Evolutionary conservation across 2,888 invertebrate genomes (phyloP).

Genomic region (Hirtodrosophila alboralis): DNA sequence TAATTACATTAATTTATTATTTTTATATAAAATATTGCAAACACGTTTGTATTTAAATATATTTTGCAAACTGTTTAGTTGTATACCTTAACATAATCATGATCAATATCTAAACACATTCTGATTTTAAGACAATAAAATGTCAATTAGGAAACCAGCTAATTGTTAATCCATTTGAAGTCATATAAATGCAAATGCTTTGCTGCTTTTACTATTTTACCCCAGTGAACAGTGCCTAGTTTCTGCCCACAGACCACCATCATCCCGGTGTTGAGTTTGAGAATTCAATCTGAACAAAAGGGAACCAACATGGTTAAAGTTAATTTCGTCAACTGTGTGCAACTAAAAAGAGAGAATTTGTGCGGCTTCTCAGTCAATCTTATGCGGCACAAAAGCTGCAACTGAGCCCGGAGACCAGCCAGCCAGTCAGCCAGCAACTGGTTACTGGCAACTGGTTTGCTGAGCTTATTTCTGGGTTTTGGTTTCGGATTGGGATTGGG

Average conservation of each 20-base stretch:
- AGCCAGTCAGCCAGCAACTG: neutral
- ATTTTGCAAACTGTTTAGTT: too few species aligned
- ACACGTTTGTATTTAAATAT: too few species aligned
- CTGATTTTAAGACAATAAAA: constrained; percentile 26
- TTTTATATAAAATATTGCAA: too few species aligned
- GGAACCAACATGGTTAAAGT: constrained; percentile 36
- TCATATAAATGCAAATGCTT: constrained; percentile 40
- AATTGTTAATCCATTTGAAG: constrained; percentile 23
- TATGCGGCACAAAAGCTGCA: constrained; percentile 20
- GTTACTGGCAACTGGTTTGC: constrained; percentile 24
- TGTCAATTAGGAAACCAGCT: constrained; percentile 36
- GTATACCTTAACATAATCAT: too few species aligned
- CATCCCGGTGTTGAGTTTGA: neutral
- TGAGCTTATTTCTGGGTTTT: too few species aligned
- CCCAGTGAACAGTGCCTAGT: too few species aligned
- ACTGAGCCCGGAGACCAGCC: constrained; percentile 3
- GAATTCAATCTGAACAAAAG: constrained; percentile 42
- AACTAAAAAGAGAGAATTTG: constrained; percentile 31
- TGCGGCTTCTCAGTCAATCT: constrained; percentile 58
- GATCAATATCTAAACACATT: constrained; percentile 11
- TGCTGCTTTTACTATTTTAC: constrained; percentile 1
- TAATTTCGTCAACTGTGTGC: constrained; percentile 56
- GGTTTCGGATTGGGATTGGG: too few species aligned
- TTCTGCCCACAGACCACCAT: neutral
- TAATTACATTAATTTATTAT: too few species aligned